phyloP scores from a whole-genome alignment of 2,888 invertebrate species.

The Charanyca ferruginea region DNA sequence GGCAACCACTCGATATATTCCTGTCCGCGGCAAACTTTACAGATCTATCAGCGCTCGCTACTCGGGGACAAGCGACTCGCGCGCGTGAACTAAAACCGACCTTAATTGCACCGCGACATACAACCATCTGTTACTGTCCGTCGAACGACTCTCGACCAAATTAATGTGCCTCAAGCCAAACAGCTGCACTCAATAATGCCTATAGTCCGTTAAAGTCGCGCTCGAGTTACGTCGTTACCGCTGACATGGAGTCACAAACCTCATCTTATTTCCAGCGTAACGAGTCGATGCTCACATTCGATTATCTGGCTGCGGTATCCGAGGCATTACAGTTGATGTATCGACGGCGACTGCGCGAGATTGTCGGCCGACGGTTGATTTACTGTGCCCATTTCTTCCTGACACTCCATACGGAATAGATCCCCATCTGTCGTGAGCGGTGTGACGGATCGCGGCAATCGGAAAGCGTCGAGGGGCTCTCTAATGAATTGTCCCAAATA shows the following conservation, averaged over 20 bases:
- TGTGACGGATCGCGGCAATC: constrained; percentile 88
- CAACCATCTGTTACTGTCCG: constrained; percentile 54
- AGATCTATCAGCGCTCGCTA: constrained; percentile 86
- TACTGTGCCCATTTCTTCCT: constrained; percentile 88
- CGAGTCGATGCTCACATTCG: constrained; percentile 91
- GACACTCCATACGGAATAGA: constrained; percentile 88
- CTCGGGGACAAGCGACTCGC: constrained; percentile 77
- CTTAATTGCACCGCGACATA: constrained; percentile 67
- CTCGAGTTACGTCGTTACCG: constrained; percentile 76
- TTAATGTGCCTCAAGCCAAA: constrained; percentile 54
- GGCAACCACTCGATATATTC: constrained; percentile 91
- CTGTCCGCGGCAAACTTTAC: constrained; percentile 91
- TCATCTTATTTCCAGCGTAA: constrained; percentile 90
- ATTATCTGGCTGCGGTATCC: constrained; percentile 91
- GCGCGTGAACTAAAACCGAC: constrained; percentile 75
- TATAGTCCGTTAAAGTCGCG: constrained; percentile 67
- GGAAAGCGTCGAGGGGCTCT: constrained; percentile 84
- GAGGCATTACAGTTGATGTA: constrained; percentile 91
- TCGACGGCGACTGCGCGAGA: constrained; percentile 89
- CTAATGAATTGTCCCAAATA: constrained; percentile 91
- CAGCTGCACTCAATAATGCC: constrained; percentile 69
- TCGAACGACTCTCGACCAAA: constrained; percentile 54
- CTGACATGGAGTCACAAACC: constrained; percentile 78
- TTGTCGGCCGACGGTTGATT: constrained; percentile 89
- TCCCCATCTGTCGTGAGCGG: constrained; percentile 85